phyloP scores from a whole-genome alignment of 2,113 vertebrate genomes.

The Sphaerodactylus townsendi region DNA sequence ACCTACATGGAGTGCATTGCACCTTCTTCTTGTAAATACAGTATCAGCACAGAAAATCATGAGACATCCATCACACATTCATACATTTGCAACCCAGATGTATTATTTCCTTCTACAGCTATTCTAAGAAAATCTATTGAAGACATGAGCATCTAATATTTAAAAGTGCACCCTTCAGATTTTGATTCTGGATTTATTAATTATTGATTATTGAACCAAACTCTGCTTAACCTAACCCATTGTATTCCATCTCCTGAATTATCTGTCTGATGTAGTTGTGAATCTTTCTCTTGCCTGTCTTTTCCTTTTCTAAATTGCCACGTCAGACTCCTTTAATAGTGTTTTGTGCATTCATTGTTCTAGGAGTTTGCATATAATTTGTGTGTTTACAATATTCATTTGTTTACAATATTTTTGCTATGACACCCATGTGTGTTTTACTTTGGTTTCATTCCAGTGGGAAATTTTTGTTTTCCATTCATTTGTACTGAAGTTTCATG shows the following conservation, averaged over 20 bases:
- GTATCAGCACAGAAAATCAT: neutral
- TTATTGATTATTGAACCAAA: neutral
- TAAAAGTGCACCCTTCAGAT: neutral
- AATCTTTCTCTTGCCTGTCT: neutral
- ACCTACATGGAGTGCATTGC: too few relatives aligned
- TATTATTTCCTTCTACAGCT: neutral
- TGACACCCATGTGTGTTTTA: too few relatives aligned
- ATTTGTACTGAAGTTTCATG: too few relatives aligned
- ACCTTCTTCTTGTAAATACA: neutral
- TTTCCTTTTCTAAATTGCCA: neutral
- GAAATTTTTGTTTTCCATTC: too few relatives aligned
- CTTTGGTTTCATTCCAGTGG: too few relatives aligned
- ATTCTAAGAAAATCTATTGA: neutral
- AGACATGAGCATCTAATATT: neutral
- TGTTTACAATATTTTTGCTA: too few relatives aligned
- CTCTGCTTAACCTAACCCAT: neutral
- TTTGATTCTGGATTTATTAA: neutral
- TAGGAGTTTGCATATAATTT: neutral
- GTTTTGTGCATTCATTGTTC: neutral
- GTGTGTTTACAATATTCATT: too few relatives aligned
- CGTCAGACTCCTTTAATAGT: neutral
- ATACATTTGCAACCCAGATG: neutral
- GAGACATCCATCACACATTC: neutral
- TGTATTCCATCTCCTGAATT: neutral
- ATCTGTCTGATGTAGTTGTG: neutral